Base-by-base conservation (phyloP, 2,113 vertebrate genomes). In the Tor tambroides region DNA sequence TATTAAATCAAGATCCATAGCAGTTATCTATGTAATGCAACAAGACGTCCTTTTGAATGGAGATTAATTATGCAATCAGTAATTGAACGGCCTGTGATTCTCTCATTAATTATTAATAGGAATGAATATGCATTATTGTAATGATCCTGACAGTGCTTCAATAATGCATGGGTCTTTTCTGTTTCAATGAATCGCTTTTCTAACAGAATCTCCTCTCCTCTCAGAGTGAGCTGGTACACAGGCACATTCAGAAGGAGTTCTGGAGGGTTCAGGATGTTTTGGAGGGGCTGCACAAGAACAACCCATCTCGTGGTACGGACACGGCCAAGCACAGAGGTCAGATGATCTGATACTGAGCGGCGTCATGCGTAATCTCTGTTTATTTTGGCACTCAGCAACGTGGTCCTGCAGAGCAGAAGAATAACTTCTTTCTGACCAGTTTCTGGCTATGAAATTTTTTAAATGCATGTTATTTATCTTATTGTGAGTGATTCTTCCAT, bases 231-330 rank as follows among this genome's bases (percentile, higher is more conserved):
- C 83, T 96, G 89, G 95, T 98, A 10, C 96, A 94, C 86, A 88
- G 95, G 91, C 97, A 99, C 92, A 96, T 98, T 91, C 98, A 99
- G 92, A 99, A 97, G 92, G 97, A 99, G 92, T 97, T 99, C 92
- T 99, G 98, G 97, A 94, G 97, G 88, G 97, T 99, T 89, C 98
- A 99, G 92, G 98, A 99, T 0, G 97, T 98, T 54, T 95, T 99
- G 92, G 98, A 99, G 90, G 98, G 97, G 79, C 94, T 99, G 84
- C 95, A 97, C 92, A 99, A 99, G 92, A 98, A 95, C 86, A 97
- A 98, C 88, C 96, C 96, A 0, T 98, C 97, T 80, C 94, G 97
- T 6, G 97, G 97, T 87, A 98, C 97, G 0, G 97, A 98, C 91
- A 98, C 97, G 0, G 97, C 97, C 93, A 98, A 98, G 94, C 96